phyloP scores from a whole-genome alignment of 2,888 invertebrate genomes.

The Pollenia angustigena region DNA sequence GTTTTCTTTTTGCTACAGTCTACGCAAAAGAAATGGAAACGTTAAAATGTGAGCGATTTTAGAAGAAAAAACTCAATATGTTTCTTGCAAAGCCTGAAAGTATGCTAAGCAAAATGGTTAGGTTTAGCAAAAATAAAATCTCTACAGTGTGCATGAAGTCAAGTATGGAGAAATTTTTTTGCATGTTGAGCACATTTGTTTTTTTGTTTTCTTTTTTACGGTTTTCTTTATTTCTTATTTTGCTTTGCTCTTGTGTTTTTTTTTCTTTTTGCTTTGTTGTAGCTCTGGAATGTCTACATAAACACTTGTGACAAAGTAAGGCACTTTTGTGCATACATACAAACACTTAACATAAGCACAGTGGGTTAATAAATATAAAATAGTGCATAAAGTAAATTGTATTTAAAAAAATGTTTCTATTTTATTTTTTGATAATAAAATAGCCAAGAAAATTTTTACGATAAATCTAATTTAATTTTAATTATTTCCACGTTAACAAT shows the following conservation, averaged over 20 bases:
- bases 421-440: too few species aligned
- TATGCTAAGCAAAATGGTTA: slow-evolving; percentile 47
- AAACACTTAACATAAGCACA: not conserved
- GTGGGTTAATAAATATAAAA: too few species aligned
- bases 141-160: slow-evolving; percentile 27
- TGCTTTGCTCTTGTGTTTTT: not conserved
- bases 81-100: slow-evolving; percentile 54
- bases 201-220: not conserved
- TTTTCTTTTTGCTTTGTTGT: not conserved
- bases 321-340: slow-evolving; percentile 37
- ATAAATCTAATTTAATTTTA: too few species aligned
- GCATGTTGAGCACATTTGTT: slow-evolving; percentile 10
- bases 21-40: slow-evolving; percentile 15
- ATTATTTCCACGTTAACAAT: too few species aligned
- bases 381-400: too few species aligned
- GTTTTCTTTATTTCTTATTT: not conserved
- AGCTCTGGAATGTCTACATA: slow-evolving; percentile 38
- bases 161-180: slow-evolving; percentile 21
- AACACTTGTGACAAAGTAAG: slow-evolving; percentile 61
- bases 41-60: not conserved
- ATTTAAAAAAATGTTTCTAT: too few species aligned
- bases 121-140: not conserved
- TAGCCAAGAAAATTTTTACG: too few species aligned
- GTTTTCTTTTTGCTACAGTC: slow-evolving; percentile 22
- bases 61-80: slow-evolving; percentile 40